Conservation (phyloP, 30 jellyfish, hydroid and myxozoan species). For the Aurelia sp. region DNA sequence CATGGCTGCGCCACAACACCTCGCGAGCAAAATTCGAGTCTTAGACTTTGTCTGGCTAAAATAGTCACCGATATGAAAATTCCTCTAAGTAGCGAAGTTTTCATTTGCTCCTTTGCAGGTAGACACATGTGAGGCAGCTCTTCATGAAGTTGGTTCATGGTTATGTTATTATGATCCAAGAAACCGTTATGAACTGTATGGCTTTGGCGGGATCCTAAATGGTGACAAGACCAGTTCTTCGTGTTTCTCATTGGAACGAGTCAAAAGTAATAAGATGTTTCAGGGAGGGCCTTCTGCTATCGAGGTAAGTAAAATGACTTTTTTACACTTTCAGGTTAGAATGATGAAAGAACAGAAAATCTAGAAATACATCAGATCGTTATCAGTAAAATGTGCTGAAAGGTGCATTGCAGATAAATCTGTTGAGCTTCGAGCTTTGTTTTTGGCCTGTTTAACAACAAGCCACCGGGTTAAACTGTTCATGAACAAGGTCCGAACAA, state of each 20-base stretch:
- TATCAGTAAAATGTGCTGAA: too few species aligned
- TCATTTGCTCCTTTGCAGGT: background rate
- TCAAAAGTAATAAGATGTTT: background rate
- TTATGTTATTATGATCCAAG: conserved; percentile 61
- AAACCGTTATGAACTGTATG: conserved; percentile 54
- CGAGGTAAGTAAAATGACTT: conserved; percentile 38
- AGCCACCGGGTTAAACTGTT: too few species aligned
- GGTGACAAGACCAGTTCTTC: conserved; percentile 22
- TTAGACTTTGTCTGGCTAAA: too few species aligned
- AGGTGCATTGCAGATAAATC: too few species aligned
- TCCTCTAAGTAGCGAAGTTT: background rate
- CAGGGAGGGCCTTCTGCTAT: conserved; percentile 29
- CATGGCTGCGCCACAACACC: too few species aligned
- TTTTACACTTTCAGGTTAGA: too few species aligned
- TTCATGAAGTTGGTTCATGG: conserved; percentile 76
- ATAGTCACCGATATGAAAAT: too few species aligned
- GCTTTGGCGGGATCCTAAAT: conserved; percentile 73
- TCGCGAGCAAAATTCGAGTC: too few species aligned
- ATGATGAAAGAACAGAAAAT: background rate
- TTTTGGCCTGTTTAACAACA: too few species aligned
- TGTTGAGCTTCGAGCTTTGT: too few species aligned
- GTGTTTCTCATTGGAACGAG: conserved; percentile 12
- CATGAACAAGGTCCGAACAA: too few species aligned
- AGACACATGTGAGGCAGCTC: conserved; percentile 69
- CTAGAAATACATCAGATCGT: background rate